phyloP scores from a whole-genome alignment of 2,797 vertebrate species.

The Benthosema pterotum region DNA sequence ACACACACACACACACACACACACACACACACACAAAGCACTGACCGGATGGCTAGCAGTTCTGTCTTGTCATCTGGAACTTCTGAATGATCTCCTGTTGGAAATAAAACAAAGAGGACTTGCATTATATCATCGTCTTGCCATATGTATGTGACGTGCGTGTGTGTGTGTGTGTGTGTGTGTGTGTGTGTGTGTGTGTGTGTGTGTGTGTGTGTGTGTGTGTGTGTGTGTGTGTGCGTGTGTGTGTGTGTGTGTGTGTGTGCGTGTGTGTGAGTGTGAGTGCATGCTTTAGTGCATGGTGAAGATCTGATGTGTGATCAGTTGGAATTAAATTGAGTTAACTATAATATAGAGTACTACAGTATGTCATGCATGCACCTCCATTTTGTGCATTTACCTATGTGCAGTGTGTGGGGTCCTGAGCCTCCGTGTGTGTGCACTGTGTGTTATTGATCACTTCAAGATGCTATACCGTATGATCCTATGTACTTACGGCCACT shows the following conservation, averaged over 20 bases:
- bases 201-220: slow-evolving; percentile 6
- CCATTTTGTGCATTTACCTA: no score
- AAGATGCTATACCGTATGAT: no score
- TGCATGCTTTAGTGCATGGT: neutral
- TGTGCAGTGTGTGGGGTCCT: no score
- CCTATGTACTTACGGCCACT: slow-evolving; percentile 78
- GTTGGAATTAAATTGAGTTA: no score
- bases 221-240: neutral
- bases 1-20: no score
- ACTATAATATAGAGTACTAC: no score
- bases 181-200: slow-evolving; percentile 6
- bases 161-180: neutral
- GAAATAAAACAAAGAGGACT: slow-evolving; percentile 23
- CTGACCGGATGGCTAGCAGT: slow-evolving; percentile 88
- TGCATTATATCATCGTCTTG: slow-evolving; percentile 5
- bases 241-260: neutral
- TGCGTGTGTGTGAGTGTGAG: neutral
- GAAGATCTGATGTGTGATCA: no score
- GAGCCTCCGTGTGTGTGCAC: no score
- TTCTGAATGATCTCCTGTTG: slow-evolving; percentile 83
- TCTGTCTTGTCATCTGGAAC: slow-evolving; percentile 84
- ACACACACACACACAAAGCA: slow-evolving; percentile 7
- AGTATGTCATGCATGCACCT: no score
- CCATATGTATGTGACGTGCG: neutral
- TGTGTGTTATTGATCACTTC: no score